These are phyloP conservation scores for Trachemys scripta DNA, from an alignment of 2,113 vertebrate species.

Conservation along the genomic window DNA sequence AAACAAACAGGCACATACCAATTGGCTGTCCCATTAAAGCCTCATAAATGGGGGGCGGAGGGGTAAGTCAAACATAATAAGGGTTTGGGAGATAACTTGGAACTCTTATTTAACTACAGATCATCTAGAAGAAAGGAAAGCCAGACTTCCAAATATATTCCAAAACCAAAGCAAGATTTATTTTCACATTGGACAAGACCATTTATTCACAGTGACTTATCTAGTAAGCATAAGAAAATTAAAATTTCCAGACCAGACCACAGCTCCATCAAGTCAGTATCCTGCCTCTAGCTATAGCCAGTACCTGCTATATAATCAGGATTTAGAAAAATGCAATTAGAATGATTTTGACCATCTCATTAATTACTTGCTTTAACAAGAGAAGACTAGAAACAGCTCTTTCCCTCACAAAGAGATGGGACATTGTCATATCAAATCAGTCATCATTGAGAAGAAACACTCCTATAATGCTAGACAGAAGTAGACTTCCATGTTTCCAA, in stretches of 20 bases:
- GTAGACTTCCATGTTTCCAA: background rate
- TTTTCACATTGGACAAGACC: background rate
- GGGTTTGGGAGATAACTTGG: background rate
- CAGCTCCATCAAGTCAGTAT: background rate
- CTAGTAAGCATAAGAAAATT: background rate
- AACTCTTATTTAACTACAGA: background rate
- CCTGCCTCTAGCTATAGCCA: background rate
- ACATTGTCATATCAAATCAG: background rate
- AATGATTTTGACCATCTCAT: background rate
- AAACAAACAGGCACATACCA: background rate
- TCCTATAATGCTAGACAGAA: background rate
- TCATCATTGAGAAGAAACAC: background rate
- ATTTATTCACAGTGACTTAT: background rate
- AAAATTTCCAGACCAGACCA: background rate
- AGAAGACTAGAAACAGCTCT: background rate
- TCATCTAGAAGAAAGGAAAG: background rate
- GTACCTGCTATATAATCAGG: background rate
- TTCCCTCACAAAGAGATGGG: background rate
- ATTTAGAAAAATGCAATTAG: background rate
- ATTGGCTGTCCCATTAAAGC: background rate
- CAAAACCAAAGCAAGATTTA: background rate
- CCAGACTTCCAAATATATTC: background rate
- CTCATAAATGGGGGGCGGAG: accelerated
- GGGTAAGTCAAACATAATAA: background rate
- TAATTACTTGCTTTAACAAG: background rate